These are phyloP conservation scores for Stichopus chloronotus DNA, from an alignment of 35 echinoderm and acorn worm genomes.

Conservation along the genomic window DNA sequence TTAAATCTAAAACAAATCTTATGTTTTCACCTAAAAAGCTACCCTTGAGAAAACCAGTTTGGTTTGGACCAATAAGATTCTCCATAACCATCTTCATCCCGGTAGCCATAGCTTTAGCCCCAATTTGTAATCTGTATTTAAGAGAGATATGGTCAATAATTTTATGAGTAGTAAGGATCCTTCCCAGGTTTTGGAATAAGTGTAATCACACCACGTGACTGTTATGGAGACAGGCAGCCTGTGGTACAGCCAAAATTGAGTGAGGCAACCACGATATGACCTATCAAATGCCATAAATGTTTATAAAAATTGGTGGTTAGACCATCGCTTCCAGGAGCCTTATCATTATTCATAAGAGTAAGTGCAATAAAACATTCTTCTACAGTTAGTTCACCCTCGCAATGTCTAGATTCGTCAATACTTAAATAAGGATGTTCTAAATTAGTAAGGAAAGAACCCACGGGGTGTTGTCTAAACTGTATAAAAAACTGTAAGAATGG, in stretches of 20 bases:
- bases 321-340: slow-evolving; percentile 31
- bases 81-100: not conserved
- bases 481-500: not conserved
- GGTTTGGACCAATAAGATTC: not conserved
- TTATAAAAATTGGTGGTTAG: not conserved
- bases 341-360: not conserved
- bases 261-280: not conserved
- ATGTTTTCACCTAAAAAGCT: slow-evolving; percentile 41
- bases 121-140: slow-evolving; percentile 7
- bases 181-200: slow-evolving; percentile 18
- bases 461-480: not conserved
- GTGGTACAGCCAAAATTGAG: not conserved
- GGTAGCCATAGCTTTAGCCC: not conserved
- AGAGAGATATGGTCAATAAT: slow-evolving; percentile 14
- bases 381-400: not conserved
- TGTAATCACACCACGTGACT: slow-evolving; percentile 7
- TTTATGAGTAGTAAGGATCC: not conserved
- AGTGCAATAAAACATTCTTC: not conserved
- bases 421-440: not conserved
- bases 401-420: not conserved
- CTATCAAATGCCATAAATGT: not conserved
- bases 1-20: not conserved
- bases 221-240: not conserved
- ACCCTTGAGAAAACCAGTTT: not conserved
- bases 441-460: not conserved